Evolutionary conservation across 2,113 vertebrate genomes (phyloP).

Genomic region (Psammodynastes pulverulentus): DNA sequence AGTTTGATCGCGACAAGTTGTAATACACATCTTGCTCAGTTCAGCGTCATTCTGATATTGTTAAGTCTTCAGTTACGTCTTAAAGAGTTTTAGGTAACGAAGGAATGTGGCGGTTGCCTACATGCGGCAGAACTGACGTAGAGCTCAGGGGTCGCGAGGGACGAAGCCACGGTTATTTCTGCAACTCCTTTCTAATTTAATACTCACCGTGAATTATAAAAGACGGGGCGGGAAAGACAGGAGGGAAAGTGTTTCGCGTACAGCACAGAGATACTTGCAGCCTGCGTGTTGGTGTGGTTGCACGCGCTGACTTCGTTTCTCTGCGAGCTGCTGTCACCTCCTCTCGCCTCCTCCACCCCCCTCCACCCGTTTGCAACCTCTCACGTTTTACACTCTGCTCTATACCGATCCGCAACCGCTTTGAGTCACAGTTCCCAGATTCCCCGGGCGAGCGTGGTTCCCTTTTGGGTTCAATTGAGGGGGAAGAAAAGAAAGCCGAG

Average conservation of each 20-base stretch:
- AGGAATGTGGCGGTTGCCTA: background rate
- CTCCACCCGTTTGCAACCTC: background rate
- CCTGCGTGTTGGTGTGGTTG: background rate
- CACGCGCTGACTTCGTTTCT: too few species aligned
- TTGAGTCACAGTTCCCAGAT: background rate
- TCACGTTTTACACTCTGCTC: slow-evolving; percentile 28
- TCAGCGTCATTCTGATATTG: background rate
- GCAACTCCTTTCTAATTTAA: background rate
- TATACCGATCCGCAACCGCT: background rate
- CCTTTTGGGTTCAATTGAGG: background rate
- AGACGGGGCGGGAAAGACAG: too few species aligned
- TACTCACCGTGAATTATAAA: background rate
- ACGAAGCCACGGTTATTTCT: background rate
- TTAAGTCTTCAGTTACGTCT: background rate
- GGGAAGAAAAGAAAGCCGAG: background rate
- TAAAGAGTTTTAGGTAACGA: background rate
- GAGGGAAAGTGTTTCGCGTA: background rate
- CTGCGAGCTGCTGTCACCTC: too few species aligned
- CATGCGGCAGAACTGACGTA: too few species aligned
- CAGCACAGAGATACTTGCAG: background rate
- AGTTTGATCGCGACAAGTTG: background rate
- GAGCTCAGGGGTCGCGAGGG: background rate
- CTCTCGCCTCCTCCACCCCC: background rate
- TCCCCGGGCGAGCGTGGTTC: background rate
- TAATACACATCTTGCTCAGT: background rate